A percentile compares a stretch with the other conserved stretches of the same genome.
Evolutionary conservation across 2,797 vertebrate genomes (phyloP).

Genomic region (Gadopsis bispinosus): DNA sequence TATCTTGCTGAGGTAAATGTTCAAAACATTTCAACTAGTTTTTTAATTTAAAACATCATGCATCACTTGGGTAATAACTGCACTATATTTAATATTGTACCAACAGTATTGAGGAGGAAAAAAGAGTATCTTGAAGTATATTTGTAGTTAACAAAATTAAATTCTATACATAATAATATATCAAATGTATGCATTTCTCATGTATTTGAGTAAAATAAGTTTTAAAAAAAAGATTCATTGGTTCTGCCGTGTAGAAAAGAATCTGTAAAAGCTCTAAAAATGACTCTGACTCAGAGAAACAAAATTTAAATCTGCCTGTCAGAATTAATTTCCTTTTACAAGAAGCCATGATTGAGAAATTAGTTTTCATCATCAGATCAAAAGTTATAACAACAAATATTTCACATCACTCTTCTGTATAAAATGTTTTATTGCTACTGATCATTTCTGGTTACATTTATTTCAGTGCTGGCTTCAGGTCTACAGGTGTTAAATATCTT

Average conservation of each 20-base stretch:
- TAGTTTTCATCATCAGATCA: not conserved
- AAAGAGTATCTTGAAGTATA: not conserved
- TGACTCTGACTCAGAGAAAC: not conserved
- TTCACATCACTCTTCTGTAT: not conserved
- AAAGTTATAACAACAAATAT: not conserved
- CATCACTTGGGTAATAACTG: not conserved
- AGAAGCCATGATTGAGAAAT: not conserved
- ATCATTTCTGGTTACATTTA: not conserved
- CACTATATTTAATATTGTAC: not conserved
- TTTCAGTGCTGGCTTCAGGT: not conserved
- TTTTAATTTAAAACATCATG: not conserved
- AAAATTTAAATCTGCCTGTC: not conserved
- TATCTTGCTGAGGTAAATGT: not conserved
- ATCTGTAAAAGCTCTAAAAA: not conserved
- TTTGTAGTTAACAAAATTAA: not conserved
- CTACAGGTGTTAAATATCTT: not conserved
- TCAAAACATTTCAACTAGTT: not conserved
- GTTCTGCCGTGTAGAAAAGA: not conserved
- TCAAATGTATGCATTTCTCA: not conserved
- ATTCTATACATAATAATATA: not conserved
- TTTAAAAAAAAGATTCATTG: not conserved
- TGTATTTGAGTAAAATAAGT: not conserved
- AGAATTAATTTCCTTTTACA: not conserved
- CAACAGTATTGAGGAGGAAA: not conserved
- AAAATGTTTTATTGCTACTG: conserved; percentile 2